Percentiles rank a stretch among this genome's conserved stretches.
Evolutionary conservation across 2,113 vertebrate genomes (phyloP).

Genomic region (Cheirogaleus medius): DNA sequence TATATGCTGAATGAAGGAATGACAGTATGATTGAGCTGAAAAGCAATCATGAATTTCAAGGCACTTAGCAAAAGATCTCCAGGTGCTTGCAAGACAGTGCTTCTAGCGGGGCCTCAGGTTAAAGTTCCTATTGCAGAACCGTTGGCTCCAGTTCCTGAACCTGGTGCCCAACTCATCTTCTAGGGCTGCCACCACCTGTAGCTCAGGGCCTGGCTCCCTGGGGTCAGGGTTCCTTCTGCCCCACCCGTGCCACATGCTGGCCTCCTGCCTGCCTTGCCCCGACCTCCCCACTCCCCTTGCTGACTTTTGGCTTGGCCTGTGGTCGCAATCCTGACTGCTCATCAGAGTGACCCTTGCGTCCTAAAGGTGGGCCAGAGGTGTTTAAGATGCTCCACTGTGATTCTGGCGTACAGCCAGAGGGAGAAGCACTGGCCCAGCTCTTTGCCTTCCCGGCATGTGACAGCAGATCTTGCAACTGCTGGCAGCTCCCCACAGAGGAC

Average conservation of each 20-base stretch:
- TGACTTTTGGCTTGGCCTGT: background rate
- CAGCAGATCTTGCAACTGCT: background rate
- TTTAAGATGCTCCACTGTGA: background rate
- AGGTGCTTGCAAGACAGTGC: too few species aligned
- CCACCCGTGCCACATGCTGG: background rate
- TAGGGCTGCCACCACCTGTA: background rate
- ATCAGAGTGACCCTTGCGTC: background rate
- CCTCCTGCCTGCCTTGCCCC: background rate
- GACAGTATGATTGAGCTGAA: background rate
- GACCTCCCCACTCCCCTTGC: background rate
- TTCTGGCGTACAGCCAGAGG: fast-evolving
- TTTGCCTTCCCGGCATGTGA: background rate
- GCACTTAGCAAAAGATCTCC: background rate
- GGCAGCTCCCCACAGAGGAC: background rate
- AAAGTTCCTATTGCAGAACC: background rate
- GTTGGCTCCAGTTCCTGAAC: background rate
- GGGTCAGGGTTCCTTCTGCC: background rate
- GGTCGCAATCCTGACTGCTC: background rate
- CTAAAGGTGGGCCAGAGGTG: background rate
- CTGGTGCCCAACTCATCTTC: background rate
- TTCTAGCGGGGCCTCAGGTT: background rate
- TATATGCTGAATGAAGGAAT: background rate
- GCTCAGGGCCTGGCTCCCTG: background rate
- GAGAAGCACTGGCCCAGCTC: background rate
- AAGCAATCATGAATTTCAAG: background rate